phyloP scores from a whole-genome alignment of 2,888 invertebrate genomes.

The Cremastinae sp. region DNA sequence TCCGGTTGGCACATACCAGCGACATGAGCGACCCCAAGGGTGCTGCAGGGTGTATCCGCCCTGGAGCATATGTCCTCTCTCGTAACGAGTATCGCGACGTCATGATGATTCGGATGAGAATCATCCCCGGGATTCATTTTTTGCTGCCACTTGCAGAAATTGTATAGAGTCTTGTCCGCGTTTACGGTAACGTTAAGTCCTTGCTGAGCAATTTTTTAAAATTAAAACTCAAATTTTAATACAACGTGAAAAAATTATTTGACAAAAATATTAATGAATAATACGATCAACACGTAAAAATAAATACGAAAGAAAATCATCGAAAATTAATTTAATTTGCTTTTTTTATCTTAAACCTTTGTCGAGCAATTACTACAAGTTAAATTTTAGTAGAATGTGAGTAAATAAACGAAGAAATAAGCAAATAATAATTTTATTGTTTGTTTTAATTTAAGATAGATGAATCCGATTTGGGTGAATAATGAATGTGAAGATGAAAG shows the following conservation, averaged over 20 bases:
- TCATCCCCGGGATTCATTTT: constrained; percentile 88
- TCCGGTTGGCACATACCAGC: constrained; percentile 84
- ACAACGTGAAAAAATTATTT: neutral
- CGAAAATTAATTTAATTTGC: too few relatives aligned
- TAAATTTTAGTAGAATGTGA: too few relatives aligned
- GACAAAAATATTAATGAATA: too few relatives aligned
- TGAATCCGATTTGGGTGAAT: too few relatives aligned
- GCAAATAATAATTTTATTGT: too few relatives aligned
- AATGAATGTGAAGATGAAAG: too few relatives aligned
- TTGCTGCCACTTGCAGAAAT: constrained; percentile 90
- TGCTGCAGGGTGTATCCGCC: constrained; percentile 81
- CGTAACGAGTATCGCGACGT: constrained; percentile 93
- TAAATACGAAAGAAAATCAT: too few relatives aligned
- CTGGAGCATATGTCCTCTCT: constrained; percentile 82
- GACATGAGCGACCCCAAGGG: constrained; percentile 86
- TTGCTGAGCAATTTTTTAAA: constrained; percentile 74
- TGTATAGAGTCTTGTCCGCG: constrained; percentile 90
- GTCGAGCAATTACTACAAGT: too few relatives aligned
- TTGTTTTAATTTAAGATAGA: too few relatives aligned
- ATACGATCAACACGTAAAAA: too few relatives aligned
- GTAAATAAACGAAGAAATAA: too few relatives aligned
- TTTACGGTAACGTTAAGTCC: constrained; percentile 88
- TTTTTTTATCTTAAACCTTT: too few relatives aligned
- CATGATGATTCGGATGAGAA: constrained; percentile 92
- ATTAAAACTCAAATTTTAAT: neutral